phyloP scores from a whole-genome alignment of 2,113 vertebrate genomes.

The Amphiprion ocellaris region DNA sequence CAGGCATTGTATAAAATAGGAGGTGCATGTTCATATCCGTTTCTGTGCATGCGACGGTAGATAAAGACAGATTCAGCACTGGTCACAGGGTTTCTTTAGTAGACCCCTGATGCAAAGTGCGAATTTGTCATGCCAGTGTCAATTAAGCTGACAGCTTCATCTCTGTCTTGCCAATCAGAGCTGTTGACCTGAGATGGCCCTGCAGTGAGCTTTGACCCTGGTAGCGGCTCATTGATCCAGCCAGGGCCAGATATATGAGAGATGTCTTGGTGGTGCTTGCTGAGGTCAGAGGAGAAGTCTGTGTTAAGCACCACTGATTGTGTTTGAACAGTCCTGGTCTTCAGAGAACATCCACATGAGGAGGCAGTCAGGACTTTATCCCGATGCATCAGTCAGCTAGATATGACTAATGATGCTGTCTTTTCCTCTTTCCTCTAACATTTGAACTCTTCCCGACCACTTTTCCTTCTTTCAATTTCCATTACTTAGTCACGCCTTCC shows the following conservation, averaged over 20 bases:
- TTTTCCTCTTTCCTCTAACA: constrained; percentile 6
- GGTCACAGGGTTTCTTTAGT: constrained; percentile 4
- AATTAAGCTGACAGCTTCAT: constrained; percentile 53
- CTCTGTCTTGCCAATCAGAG: constrained; percentile 34
- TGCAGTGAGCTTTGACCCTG: constrained; percentile 39
- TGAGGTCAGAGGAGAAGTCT: constrained; percentile 13
- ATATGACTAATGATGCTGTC: constrained; percentile 9
- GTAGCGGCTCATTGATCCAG: constrained; percentile 38
- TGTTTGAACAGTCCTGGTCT: constrained; percentile 19
- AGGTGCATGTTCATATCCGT: constrained; percentile 1
- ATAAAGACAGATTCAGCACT: constrained; percentile 1
- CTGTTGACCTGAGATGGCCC: constrained; percentile 43
- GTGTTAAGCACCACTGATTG: constrained; percentile 20
- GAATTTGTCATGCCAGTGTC: constrained; percentile 33
- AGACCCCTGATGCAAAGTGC: background rate
- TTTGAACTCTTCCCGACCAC: background rate
- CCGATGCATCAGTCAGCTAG: background rate
- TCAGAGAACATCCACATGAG: background rate
- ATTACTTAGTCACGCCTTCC: constrained; percentile 12
- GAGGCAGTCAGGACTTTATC: constrained; percentile 15
- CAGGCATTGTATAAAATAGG: background rate
- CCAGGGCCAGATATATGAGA: constrained; percentile 13
- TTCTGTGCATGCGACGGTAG: background rate
- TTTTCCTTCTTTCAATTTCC: background rate
- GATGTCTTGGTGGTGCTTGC: constrained; percentile 5